phyloP scores from a whole-genome alignment of 2,888 invertebrate species.

The Thymelicus sylvestris region DNA sequence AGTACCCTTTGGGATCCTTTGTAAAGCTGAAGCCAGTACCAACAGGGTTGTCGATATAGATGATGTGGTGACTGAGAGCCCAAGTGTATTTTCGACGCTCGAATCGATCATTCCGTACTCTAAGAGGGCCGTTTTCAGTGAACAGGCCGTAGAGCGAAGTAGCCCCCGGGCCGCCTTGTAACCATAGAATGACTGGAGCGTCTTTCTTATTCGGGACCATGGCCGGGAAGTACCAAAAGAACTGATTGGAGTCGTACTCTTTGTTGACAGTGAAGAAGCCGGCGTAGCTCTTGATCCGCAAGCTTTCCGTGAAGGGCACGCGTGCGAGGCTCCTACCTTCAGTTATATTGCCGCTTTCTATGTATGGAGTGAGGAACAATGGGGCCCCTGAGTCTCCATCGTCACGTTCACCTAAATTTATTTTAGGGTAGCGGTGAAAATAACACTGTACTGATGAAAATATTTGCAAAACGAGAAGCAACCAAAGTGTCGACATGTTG shows the following conservation, averaged over 20 bases:
- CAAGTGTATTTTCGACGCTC: constrained; percentile 90
- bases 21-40: constrained; percentile 97
- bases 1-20: constrained; percentile 89
- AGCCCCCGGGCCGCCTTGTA: constrained; percentile 94
- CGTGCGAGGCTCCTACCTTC: constrained; percentile 85
- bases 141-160: constrained; percentile 92
- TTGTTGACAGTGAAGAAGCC: constrained; percentile 94
- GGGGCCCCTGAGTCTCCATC: constrained; percentile 82
- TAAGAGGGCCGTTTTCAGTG: constrained; percentile 91
- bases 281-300: constrained; percentile 88
- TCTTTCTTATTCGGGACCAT: constrained; percentile 77
- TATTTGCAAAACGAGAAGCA: constrained; percentile 19
- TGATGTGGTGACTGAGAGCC: constrained; percentile 90
- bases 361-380: constrained; percentile 89
- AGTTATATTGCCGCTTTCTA: constrained; percentile 88
- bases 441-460: constrained; percentile 13
- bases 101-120: constrained; percentile 67
- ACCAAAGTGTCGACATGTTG: constrained; percentile 20
- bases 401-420: constrained; percentile 50
- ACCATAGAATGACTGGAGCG: constrained; percentile 92
- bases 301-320: constrained; percentile 85
- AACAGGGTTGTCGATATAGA: constrained; percentile 97
- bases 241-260: constrained; percentile 91
- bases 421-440: constrained; percentile 20
- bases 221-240: constrained; percentile 97